Evolutionary conservation across 1,140 invertebrate species (phyloP).

Genomic region (Linepithema humile): DNA sequence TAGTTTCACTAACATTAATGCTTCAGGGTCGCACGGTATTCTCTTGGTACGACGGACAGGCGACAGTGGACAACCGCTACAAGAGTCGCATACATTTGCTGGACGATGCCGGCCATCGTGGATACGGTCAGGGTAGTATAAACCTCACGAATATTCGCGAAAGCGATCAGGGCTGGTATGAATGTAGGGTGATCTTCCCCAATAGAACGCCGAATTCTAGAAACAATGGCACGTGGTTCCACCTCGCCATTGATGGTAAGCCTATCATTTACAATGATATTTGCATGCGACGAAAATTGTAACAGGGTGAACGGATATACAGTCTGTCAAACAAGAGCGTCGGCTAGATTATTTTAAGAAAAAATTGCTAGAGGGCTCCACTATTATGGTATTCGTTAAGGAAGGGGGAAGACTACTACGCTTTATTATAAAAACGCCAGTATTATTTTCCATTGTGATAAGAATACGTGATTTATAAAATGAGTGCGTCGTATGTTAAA

Average conservation of each 20-base stretch:
- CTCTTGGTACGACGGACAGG: slow-evolving; percentile 92
- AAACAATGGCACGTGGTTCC: slow-evolving; percentile 95
- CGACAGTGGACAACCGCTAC: slow-evolving; percentile 89
- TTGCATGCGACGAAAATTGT: slow-evolving; percentile 1
- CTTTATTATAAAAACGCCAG: too few relatives aligned
- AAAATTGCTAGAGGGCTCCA: too few relatives aligned
- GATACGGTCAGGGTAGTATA: slow-evolving; percentile 91
- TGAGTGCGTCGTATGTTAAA: too few relatives aligned
- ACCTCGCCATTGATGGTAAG: slow-evolving; percentile 93
- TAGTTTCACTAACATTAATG: neutral
- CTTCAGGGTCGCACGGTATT: slow-evolving; percentile 89
- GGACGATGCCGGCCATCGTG: slow-evolving; percentile 81
- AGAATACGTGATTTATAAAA: too few relatives aligned
- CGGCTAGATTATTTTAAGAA: too few relatives aligned
- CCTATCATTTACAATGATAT: neutral
- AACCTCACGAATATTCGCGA: slow-evolving; percentile 95
- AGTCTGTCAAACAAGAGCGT: too few relatives aligned
- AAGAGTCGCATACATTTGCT: slow-evolving; percentile 89
- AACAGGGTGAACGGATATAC: too few relatives aligned
- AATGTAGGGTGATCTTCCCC: slow-evolving; percentile 94
- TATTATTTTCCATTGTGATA: too few relatives aligned
- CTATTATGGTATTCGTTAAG: too few relatives aligned
- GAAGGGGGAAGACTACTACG: too few relatives aligned
- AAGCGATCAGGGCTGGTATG: slow-evolving; percentile 95
- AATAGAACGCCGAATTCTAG: slow-evolving; percentile 92